Evolutionary conservation across 30 jellyfish, hydroid and myxozoan genomes (phyloP), one percentile per base, ranked within the genome.

Genomic region (Turritopsis dohrnii): DNA sequence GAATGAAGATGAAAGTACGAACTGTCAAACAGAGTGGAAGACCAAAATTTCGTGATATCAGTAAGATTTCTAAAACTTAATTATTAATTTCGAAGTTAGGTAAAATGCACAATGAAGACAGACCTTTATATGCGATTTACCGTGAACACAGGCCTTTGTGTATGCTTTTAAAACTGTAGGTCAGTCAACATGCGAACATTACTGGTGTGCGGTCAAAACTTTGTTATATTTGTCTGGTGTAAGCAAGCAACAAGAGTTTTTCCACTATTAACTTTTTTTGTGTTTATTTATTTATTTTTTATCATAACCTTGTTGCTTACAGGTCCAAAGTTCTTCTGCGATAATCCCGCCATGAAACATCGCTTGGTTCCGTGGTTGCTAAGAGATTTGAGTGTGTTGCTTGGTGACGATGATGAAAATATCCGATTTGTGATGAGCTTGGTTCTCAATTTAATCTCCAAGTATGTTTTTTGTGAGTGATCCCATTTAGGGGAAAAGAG

Each of bases 361-460:
- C 88, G 98, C 21, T 81, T 88, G 52, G 98, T 92, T 21, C 96
- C 96, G 1, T 92, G 98, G 98, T 77, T 92, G 66, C 88, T 92
- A 8, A 90, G 98, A 16, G 98, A 92, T 73, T 74, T 92, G 76
- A 84, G 79, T 54, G 90, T 88, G 52, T 71, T 92, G 28, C 87
- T 92, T 41, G 95, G 88, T 4, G 79, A 84, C 31, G 75, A 84
- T 69, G 81, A 85, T 30, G 84, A 76, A 52, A 83, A 88, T 71
- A 86, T 87, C 28, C 76, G 94, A 52, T 88, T 92, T 77, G 95
- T 92, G 0, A 89, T 88, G 90, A 94, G 92, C 66, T 85, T 81
- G 71, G 87, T 88, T 54, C 41, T 92, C 75, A 76, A 91, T 18
- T 85, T 92, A 53, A 89, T 92, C 29, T 66, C 88, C 23, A 84